phyloP scores from a whole-genome alignment of 2,797 vertebrate species.

The Spheniscus humboldti region DNA sequence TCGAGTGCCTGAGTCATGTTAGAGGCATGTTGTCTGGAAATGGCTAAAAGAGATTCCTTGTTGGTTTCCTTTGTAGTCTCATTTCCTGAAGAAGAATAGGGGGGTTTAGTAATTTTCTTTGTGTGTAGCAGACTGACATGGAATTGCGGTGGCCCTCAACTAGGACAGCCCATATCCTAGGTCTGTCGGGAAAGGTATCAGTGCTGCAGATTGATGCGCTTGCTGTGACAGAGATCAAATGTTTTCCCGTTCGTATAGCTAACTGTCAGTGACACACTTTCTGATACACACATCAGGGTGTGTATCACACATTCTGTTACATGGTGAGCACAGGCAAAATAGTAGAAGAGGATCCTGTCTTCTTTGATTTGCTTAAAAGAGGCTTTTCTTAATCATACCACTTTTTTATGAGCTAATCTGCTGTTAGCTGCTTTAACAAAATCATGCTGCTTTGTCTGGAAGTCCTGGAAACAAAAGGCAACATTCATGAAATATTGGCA shows the following conservation, averaged over 20 bases:
- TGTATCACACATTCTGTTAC: background rate
- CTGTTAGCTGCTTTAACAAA: background rate
- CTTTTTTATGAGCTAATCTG: background rate
- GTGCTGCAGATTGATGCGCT: rapidly evolving
- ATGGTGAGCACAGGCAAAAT: background rate
- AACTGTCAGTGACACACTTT: background rate
- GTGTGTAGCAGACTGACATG: background rate
- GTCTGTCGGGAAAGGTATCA: background rate
- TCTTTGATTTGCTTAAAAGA: background rate
- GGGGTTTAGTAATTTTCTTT: background rate
- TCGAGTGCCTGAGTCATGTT: slow-evolving; percentile 45
- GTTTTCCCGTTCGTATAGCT: background rate
- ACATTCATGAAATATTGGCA: background rate
- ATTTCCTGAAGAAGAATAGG: slow-evolving; percentile 24
- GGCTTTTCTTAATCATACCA: background rate
- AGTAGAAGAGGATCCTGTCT: background rate
- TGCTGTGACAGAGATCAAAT: background rate
- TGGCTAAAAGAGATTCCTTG: slow-evolving; percentile 23
- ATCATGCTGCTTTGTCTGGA: background rate
- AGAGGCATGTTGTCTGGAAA: slow-evolving; percentile 44
- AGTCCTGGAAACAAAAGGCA: background rate
- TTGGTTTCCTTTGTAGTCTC: slow-evolving; percentile 11
- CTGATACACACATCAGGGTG: background rate
- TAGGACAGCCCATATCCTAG: background rate
- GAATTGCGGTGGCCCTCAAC: background rate